A percentile compares a stretch with the other conserved stretches of the same genome.
Conservation (phyloP, 1,140 invertebrate genomes). For the Meloidogyne chitwoodi region DNA sequence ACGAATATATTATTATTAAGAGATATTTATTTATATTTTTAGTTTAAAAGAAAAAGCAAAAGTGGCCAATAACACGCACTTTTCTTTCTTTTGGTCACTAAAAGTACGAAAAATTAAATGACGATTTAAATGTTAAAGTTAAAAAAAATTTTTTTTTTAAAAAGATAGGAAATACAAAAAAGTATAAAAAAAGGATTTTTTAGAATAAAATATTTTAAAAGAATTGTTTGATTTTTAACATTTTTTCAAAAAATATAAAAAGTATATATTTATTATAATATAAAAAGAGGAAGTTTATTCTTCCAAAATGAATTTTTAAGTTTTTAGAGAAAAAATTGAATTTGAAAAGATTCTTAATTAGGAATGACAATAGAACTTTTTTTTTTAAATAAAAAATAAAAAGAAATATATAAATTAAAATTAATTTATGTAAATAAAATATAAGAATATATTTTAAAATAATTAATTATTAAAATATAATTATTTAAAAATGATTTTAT, state of each 20-base stretch:
- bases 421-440: too few relatives aligned
- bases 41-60: background rate
- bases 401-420: too few relatives aligned
- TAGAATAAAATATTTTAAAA: background rate
- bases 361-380: background rate
- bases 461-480: too few relatives aligned
- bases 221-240: background rate
- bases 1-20: background rate
- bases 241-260: background rate
- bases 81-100: background rate
- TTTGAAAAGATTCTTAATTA: background rate
- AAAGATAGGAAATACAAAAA: background rate
- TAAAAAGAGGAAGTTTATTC: background rate
- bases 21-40: background rate
- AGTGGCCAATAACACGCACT: background rate
- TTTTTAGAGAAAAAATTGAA: background rate
- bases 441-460: too few relatives aligned
- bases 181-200: too few relatives aligned
- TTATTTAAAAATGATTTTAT: too few relatives aligned
- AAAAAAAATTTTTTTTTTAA: background rate
- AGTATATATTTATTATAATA: background rate
- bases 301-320: too few relatives aligned
- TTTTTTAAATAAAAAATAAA: too few relatives aligned
- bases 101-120: background rate
- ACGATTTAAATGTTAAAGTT: background rate